phyloP scores from a whole-genome alignment of 1,140 invertebrate species.

The Physella acuta region DNA sequence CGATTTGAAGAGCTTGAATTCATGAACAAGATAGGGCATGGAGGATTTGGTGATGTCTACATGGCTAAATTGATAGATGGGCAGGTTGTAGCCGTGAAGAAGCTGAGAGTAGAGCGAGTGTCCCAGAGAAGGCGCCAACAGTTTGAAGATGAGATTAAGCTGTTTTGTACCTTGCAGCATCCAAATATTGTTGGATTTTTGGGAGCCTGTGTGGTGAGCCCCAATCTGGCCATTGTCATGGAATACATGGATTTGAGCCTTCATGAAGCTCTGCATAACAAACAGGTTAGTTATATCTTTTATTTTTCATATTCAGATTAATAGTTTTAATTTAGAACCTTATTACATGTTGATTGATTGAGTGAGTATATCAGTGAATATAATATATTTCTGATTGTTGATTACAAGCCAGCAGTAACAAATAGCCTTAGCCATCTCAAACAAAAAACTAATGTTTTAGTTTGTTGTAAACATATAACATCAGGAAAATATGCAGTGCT shows the following conservation, averaged over 20 bases:
- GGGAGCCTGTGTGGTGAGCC: conserved; percentile 35
- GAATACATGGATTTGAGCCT: conserved; percentile 38
- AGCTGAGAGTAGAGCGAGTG: conserved; percentile 27
- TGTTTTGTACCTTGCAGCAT: conserved; percentile 30
- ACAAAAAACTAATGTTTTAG: too few species aligned
- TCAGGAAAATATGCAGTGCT: too few species aligned
- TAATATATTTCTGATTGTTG: too few species aligned
- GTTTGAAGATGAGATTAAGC: conserved; percentile 30
- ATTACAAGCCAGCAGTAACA: too few species aligned
- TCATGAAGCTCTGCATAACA: conserved; percentile 34
- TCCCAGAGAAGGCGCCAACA: conserved; percentile 24
- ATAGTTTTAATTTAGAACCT: too few species aligned
- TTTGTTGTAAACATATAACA: too few species aligned
- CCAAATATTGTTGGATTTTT: conserved; percentile 36
- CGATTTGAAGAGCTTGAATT: conserved; percentile 30
- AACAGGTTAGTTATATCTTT: background rate
- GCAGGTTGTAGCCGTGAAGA: conserved; percentile 35
- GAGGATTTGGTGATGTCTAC: conserved; percentile 32
- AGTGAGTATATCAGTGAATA: too few species aligned
- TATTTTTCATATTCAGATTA: too few species aligned
- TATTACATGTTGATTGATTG: too few species aligned
- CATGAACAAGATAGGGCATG: conserved; percentile 29
- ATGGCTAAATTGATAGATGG: conserved; percentile 29
- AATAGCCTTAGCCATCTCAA: too few species aligned
- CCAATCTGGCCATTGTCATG: too few species aligned